phyloP scores from a whole-genome alignment of 2,113 vertebrate species.

The Pagrus major region DNA sequence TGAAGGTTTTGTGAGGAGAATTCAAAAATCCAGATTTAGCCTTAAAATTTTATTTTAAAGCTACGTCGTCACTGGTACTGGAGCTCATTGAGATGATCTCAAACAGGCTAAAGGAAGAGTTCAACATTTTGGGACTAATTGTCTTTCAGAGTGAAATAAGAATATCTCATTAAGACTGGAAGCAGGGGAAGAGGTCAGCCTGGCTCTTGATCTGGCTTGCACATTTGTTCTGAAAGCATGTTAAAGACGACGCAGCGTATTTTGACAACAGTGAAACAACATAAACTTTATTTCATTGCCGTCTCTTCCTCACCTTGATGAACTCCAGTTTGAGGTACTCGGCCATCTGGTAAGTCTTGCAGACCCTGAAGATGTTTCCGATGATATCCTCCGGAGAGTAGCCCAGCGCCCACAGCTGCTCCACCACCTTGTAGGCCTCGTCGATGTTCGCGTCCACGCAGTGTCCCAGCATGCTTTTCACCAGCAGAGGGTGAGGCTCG shows the following conservation, averaged over 20 bases:
- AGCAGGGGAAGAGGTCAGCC: too few species aligned
- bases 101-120: not conserved
- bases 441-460: conserved; percentile 91
- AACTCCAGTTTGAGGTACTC: conserved; percentile 98
- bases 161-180: too few species aligned
- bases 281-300: too few species aligned
- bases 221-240: too few species aligned
- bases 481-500: conserved; percentile 95
- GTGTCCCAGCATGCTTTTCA: conserved; percentile 96
- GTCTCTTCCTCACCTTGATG: conserved; percentile 90
- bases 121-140: not conserved
- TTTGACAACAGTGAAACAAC: too few species aligned
- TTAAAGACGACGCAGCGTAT: too few species aligned
- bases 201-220: too few species aligned
- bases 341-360: conserved; percentile 95
- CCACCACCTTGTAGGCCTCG: conserved; percentile 95
- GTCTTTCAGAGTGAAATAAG: not conserved
- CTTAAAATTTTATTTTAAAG: too few species aligned
- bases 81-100: too few species aligned
- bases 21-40: too few species aligned
- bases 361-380: conserved; percentile 97
- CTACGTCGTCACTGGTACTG: too few species aligned
- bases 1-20: too few species aligned
- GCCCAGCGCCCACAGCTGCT: conserved; percentile 96
- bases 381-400: conserved; percentile 98